Conservation (phyloP, 2,888 invertebrate species). For the Bimastos eiseni region DNA sequence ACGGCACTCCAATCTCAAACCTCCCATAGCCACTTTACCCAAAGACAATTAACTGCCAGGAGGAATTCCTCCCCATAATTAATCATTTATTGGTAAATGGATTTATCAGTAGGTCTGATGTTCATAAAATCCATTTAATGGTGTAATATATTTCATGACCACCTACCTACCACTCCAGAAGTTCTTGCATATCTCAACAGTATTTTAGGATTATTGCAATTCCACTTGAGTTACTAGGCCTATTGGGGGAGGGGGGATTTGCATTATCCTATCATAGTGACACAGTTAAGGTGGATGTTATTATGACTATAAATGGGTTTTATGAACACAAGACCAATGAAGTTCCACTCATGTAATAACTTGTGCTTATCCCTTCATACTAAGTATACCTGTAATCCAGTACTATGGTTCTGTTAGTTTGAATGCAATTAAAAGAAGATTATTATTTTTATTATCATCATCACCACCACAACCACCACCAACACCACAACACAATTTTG, state of each 20-base stretch:
- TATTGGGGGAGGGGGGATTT: background rate
- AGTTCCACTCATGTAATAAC: too few species aligned
- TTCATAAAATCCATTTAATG: background rate
- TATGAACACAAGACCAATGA: too few species aligned
- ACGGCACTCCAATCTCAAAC: background rate
- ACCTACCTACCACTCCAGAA: background rate
- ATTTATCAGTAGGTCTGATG: background rate
- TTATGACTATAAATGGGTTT: too few species aligned
- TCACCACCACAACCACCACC: too few species aligned
- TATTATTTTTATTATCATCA: too few species aligned
- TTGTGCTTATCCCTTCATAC: too few species aligned
- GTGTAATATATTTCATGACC: background rate
- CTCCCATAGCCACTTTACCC: background rate
- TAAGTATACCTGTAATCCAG: too few species aligned
- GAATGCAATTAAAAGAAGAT: too few species aligned
- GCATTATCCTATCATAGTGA: background rate
- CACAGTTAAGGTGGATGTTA: background rate
- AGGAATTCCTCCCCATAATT: background rate
- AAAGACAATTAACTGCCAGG: too few species aligned
- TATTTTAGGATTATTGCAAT: background rate
- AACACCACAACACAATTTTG: background rate
- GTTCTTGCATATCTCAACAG: slow-evolving; percentile 1
- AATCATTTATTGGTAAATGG: background rate
- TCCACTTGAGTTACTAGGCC: background rate
- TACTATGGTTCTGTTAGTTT: too few species aligned